These are phyloP conservation scores for Drosophila anceps DNA, from an alignment of 2,888 invertebrate genomes.

Conservation along the genomic window DNA sequence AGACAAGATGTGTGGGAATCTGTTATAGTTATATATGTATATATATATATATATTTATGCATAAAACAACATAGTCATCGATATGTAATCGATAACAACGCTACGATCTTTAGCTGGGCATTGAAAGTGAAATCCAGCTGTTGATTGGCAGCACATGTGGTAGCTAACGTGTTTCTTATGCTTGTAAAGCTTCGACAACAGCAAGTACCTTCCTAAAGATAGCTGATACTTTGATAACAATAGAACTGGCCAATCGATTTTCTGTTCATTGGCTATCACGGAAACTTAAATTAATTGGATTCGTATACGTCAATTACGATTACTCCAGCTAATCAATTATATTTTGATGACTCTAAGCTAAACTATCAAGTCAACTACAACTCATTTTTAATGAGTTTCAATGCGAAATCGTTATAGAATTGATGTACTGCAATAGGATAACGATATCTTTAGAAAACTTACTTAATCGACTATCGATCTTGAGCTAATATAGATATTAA, in stretches of 20 bases:
- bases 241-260: not conserved
- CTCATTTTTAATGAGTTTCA: not conserved
- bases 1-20: not conserved
- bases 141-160: not conserved
- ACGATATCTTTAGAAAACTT: too few relatives aligned
- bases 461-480: not conserved
- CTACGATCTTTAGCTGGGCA: not conserved
- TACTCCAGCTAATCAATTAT: not conserved
- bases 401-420: not conserved
- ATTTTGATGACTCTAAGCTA: not conserved
- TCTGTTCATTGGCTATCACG: not conserved
- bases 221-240: not conserved
- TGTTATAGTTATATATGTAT: not conserved
- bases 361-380: too few relatives aligned
- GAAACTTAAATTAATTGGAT: not conserved
- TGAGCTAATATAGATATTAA: not conserved
- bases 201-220: not conserved
- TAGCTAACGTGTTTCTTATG: not conserved
- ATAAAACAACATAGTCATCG: not conserved
- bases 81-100: slow-evolving; percentile 6
- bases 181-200: not conserved
- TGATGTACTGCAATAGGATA: too few relatives aligned
- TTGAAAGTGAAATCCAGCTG: not conserved
- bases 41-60: not conserved
- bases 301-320: too few relatives aligned